phyloP scores from a whole-genome alignment of 2,888 invertebrate genomes.

The Drosophila kuntzei region DNA sequence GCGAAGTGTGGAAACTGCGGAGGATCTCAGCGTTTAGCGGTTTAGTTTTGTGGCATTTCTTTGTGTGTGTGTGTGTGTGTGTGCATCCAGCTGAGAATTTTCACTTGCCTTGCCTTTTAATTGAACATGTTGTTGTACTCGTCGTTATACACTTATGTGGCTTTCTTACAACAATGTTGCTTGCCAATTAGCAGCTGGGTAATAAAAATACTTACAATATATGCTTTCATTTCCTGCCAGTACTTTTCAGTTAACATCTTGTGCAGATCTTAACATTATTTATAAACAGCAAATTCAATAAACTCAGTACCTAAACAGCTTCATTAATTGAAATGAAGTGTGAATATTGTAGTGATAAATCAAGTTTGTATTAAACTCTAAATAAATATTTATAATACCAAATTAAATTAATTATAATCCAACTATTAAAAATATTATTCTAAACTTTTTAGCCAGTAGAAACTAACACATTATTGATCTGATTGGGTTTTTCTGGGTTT shows the following conservation, averaged over 20 bases:
- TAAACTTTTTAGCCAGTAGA: no score
- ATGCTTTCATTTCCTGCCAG: neutral
- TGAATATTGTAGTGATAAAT: neutral
- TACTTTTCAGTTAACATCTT: neutral
- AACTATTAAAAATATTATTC: no score
- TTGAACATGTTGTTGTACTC: constrained; percentile 38
- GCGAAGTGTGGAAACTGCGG: constrained; percentile 19
- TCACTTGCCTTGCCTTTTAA: constrained; percentile 44
- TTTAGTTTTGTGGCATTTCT: constrained; percentile 25
- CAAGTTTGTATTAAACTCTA: neutral
- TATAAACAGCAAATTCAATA: neutral
- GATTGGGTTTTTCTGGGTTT: no score
- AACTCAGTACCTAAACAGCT: neutral
- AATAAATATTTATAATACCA: neutral
- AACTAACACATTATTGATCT: no score
- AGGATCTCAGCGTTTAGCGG: constrained; percentile 50
- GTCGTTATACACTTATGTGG: constrained; percentile 30
- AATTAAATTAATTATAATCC: neutral
- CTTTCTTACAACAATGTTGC: constrained; percentile 22
- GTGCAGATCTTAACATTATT: neutral
- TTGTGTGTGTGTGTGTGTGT: constrained; percentile 1
- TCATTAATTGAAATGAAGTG: neutral
- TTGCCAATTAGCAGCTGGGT: constrained; percentile 30
- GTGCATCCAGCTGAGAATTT: constrained; percentile 27
- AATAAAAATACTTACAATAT: constrained; percentile 25